Evolutionary conservation across 64 coral and sea anemone genomes (phyloP), one percentile per base, ranked within the genome.

Genomic region (Pachyseris speciosa): DNA sequence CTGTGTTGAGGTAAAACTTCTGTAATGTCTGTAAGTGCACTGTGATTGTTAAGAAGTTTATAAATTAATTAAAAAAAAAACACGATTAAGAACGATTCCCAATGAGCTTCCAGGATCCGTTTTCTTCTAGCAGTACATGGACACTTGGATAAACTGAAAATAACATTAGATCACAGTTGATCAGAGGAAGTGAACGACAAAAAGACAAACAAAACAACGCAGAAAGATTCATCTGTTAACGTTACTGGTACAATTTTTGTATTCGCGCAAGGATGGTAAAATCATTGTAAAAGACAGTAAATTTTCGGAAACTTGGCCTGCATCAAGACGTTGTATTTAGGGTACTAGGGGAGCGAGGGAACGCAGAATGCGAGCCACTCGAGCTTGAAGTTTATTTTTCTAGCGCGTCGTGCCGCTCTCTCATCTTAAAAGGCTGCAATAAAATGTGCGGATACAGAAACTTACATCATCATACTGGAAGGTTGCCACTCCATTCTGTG

Each of bases 401-500:
- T n/a, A n/a, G n/a, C n/a, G n/a, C n/a, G n/a, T n/a, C n/a, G n/a
- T 0, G n/a, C 19, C 52, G 4, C n/a, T 20, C 13, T 49, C 7
- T 49, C 15, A 15, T 6, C 45, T 58, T 20, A 20, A 20, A 16
- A 13, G 52, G 19, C 52, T 58, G 52, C 3, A 15, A 16, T 19
- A 58, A 58, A 58, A 58, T 20, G 0, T 20, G 15, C 9, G n/a
- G 15, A 58, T 20, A 58, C 9, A 58, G 26, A 66, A 38, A 93
- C 92, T 84, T 73, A 94, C 92, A 64, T 94, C 92, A 9, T 94
- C 92, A 53, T 94, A 94, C 12, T 61, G 67, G 37, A 94, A 94
- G 39, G 44, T 88, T 17, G 92, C 92, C 37, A 59, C 47, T 15
- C 92, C 92, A 31, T 63, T 88, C 37, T 65, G 64, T 0, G 52